phyloP scores from a whole-genome alignment of 2,797 vertebrate species.

The Cheirogaleus major region DNA sequence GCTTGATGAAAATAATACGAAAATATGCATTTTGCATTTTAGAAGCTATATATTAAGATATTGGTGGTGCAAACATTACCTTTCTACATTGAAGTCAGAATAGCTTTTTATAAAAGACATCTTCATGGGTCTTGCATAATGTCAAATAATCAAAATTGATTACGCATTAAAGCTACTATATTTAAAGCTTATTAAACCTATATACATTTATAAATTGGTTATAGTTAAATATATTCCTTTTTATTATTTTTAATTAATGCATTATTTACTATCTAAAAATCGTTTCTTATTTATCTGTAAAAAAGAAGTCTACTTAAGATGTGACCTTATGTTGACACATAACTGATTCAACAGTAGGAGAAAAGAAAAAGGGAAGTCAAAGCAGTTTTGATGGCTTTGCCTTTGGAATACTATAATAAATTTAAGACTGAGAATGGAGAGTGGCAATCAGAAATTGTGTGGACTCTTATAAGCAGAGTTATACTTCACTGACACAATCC shows the following conservation, averaged over 20 bases:
- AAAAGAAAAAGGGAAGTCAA: background rate
- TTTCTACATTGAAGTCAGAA: background rate
- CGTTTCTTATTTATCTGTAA: background rate
- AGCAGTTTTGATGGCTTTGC: constrained; percentile 34
- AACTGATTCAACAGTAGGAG: background rate
- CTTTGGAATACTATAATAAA: constrained; percentile 43
- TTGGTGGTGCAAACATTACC: background rate
- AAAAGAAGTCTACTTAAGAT: background rate
- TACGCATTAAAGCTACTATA: constrained; percentile 20
- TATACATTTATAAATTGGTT: background rate
- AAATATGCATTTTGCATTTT: constrained; percentile 10
- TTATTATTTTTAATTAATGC: constrained; percentile 15
- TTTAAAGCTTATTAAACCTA: background rate
- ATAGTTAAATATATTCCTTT: background rate
- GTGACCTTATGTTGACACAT: background rate
- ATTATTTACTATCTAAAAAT: background rate
- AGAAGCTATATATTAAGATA: background rate
- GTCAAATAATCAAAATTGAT: background rate
- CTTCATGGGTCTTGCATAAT: background rate
- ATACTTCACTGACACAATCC: constrained; percentile 63
- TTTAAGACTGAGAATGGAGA: constrained; percentile 1
- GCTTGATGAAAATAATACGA: background rate
- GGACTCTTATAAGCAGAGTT: constrained; percentile 42
- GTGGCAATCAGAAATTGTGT: constrained; percentile 10
- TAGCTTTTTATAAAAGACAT: background rate